A percentile compares a stretch with the other conserved stretches of the same genome.
phyloP scores from a whole-genome alignment of 2,113 vertebrate genomes.

The Oreocharis arfaki region DNA sequence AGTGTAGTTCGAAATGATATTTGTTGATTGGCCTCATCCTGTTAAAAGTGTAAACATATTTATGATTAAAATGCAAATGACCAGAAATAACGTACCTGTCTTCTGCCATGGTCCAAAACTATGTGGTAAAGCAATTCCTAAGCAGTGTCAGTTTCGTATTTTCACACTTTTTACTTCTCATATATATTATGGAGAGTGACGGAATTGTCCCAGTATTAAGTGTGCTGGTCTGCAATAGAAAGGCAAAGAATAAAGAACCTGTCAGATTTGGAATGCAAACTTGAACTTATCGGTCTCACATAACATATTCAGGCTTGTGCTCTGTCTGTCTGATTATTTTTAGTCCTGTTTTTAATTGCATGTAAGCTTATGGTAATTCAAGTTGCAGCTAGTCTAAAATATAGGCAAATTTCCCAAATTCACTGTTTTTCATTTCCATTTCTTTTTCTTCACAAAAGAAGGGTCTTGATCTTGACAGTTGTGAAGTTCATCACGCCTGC shows the following conservation, averaged over 20 bases:
- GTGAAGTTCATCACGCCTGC: background rate
- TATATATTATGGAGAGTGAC: background rate
- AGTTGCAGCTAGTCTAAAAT: background rate
- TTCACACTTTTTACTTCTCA: background rate
- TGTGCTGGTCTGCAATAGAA: background rate
- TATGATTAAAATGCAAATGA: background rate
- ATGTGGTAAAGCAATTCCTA: background rate
- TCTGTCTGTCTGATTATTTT: background rate
- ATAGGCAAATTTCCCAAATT: background rate
- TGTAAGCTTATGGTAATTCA: background rate
- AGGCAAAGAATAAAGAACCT: background rate
- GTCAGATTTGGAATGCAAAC: background rate
- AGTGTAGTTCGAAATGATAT: background rate
- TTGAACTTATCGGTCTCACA: background rate
- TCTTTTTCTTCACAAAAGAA: background rate
- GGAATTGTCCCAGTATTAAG: background rate
- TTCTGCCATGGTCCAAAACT: background rate
- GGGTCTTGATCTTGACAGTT: background rate
- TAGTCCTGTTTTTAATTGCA: background rate
- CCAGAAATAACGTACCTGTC: background rate
- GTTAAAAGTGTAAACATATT: background rate
- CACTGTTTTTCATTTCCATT: background rate
- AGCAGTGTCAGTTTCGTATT: background rate
- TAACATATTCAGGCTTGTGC: background rate
- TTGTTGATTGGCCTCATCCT: background rate